Base-by-base conservation (phyloP, 2,113 vertebrate genomes). In the Zosterops japonicus region DNA sequence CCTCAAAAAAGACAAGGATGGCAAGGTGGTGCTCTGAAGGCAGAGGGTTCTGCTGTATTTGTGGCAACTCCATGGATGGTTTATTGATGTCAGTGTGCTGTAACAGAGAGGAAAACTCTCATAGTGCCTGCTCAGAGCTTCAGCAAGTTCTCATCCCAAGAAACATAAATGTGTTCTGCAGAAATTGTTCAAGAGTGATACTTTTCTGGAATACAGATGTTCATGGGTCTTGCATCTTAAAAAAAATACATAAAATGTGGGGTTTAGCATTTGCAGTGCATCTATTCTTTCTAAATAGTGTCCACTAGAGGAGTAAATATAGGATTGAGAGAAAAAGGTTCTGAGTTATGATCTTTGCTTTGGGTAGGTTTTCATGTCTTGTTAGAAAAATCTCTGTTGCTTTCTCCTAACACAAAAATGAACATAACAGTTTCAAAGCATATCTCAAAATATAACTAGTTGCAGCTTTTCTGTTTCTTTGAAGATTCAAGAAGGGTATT, bases 231-330 rank as follows among this genome's bases (percentile, higher is more conserved):
- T 83, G 41, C 49, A 57, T 93, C 53, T 68, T 78, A 42, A 80
- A 93, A 68, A 17, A 75, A 71, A 44, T 44, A 44, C 21, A 46
- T 20, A 46, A 46, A 46, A 46, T 20, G 23, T 24, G 47, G 6
- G 46, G 20, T 49, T 49, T 84, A 78, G 41, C 29, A 65, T 80
- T 87, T 95, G 63, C 55, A 72, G 39, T 88, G 23, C 35, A 86
- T 91, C 82, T 95, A 68, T 35, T 87, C 56, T 83, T 93, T 81
- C 78, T 81, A 46, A 92, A 83, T 93, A 92, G 64, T 93, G 80
- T 93, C 55, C 72, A 90, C 72, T 89, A 86, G 83, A 94, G 83
- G 64, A 94, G 31, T 81, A 87, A 92, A 83, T 47, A 65, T 8
- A 5, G 46, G 71, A 92, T 35, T 2, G 63, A 83, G 49, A 83